A percentile compares a stretch with the other conserved stretches of the same genome.
Evolutionary conservation across 2,113 vertebrate genomes (phyloP).

Genomic region (Variabilichromis moorii): DNA sequence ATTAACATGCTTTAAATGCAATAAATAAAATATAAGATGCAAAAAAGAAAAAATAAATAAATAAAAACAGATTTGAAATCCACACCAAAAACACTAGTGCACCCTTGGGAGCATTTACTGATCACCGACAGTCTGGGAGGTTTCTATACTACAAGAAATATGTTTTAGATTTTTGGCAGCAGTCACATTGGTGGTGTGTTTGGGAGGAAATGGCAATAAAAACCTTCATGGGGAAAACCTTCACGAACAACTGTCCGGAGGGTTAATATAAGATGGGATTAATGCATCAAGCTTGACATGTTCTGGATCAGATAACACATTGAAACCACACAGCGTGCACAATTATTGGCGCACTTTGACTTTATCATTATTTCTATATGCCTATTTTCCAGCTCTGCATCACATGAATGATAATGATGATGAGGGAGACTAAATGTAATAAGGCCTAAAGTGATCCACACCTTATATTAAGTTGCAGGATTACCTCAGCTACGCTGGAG

Average conservation of each 20-base stretch:
- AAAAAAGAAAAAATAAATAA: accelerated
- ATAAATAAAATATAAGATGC: neutral
- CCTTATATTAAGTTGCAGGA: neutral
- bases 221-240: neutral
- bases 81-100: neutral
- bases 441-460: neutral
- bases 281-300: neutral
- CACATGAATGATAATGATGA: neutral
- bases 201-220: slow-evolving; percentile 14
- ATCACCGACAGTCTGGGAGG: neutral
- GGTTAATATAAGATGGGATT: neutral
- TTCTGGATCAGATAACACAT: neutral
- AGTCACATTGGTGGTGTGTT: neutral
- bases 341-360: neutral
- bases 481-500: neutral
- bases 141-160: slow-evolving; percentile 1
- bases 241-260: neutral
- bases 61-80: neutral
- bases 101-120: neutral
- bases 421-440: neutral
- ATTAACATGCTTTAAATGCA: neutral
- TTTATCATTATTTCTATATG: neutral
- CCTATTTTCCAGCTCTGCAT: neutral
- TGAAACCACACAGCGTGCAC: neutral
- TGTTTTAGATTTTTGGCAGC: slow-evolving; percentile 8